Evolutionary conservation across 2,888 invertebrate species (phyloP).

Genomic region (Lutraria lutraria): DNA sequence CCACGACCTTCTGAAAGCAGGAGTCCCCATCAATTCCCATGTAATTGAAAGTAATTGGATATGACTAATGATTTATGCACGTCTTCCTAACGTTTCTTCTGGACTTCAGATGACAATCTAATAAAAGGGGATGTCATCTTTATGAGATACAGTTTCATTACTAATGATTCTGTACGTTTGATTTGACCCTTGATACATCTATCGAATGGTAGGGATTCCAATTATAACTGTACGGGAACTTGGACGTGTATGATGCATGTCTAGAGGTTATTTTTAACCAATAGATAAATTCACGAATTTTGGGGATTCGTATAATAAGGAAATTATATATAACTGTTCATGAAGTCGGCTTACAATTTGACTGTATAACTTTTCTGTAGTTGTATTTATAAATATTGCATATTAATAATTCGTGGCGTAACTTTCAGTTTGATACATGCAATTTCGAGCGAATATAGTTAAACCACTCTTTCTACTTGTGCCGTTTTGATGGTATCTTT

Average conservation of each 20-base stretch:
- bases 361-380: not conserved
- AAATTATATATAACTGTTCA: not conserved
- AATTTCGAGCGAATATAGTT: not conserved
- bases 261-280: not conserved
- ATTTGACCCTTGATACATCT: not conserved
- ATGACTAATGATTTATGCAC: slow-evolving; percentile 21
- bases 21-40: not conserved
- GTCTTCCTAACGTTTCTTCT: not conserved
- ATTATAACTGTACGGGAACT: not conserved
- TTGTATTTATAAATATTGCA: not conserved
- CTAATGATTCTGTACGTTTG: not conserved
- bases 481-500: too few species aligned
- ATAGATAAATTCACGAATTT: not conserved
- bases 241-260: not conserved
- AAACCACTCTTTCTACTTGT: not conserved
- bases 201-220: not conserved
- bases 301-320: not conserved
- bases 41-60: slow-evolving; percentile 36
- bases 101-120: not conserved
- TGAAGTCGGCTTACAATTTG: not conserved
- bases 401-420: not conserved
- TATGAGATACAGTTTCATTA: not conserved
- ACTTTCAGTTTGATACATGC: not conserved
- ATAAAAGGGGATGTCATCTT: not conserved
- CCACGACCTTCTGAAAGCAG: slow-evolving; percentile 24